Evolutionary conservation across 92 coral and sea anemone genomes (phyloP).

Genomic region (Zoanthus sociatus): DNA sequence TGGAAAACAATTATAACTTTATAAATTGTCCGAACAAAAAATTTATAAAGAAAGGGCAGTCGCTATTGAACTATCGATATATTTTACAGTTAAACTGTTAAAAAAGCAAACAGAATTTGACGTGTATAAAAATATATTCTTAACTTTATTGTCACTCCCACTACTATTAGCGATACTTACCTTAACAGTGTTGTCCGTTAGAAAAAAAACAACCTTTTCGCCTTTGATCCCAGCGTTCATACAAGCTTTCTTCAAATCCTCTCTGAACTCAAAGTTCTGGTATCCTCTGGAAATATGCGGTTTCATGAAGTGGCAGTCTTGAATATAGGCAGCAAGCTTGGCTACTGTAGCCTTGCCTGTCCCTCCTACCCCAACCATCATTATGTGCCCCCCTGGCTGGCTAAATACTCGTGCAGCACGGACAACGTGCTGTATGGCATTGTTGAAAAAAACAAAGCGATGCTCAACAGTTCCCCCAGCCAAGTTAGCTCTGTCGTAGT

Average conservation of each 20-base stretch:
- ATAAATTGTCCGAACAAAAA: no score
- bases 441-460: conserved; percentile 94
- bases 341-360: conserved; percentile 95
- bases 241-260: conserved; percentile 86
- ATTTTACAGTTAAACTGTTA: no score
- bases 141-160: no score
- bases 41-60: no score
- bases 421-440: conserved; percentile 95
- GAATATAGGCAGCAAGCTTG: conserved; percentile 89
- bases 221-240: conserved; percentile 86
- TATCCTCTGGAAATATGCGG: conserved; percentile 80
- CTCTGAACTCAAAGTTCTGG: conserved; percentile 83
- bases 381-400: conserved; percentile 92
- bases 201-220: conserved; percentile 81
- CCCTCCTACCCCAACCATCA: conserved; percentile 97
- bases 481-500: conserved; percentile 86
- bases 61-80: no score
- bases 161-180: conserved; percentile 46
- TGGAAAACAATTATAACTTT: no score
- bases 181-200: conserved; percentile 86
- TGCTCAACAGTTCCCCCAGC: conserved; percentile 90
- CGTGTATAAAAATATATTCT: no score
- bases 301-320: conserved; percentile 83
- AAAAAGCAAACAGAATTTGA: no score
- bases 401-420: conserved; percentile 99